Evolutionary conservation across 1,140 invertebrate genomes (phyloP).

Genomic region (Hyphantria cunea): DNA sequence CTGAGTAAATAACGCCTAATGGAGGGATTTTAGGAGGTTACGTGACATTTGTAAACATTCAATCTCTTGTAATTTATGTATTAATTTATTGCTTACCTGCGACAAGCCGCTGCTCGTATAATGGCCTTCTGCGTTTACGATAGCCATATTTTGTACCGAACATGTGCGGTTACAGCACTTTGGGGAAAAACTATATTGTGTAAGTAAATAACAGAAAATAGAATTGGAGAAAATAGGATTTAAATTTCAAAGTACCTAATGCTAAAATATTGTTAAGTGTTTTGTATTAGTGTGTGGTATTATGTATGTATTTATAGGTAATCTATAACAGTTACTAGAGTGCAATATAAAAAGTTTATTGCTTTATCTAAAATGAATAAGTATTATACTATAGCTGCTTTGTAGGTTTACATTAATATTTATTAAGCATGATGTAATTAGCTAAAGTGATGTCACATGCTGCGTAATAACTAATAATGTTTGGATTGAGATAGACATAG

Average conservation of each 20-base stretch:
- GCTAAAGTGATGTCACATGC: too few species aligned
- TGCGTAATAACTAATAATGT: too few species aligned
- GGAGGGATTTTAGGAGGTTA: conserved; percentile 63
- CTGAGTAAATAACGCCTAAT: conserved; percentile 70
- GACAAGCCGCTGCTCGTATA: conserved; percentile 24
- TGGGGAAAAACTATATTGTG: background rate
- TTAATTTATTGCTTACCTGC: conserved; percentile 40
- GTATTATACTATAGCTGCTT: too few species aligned
- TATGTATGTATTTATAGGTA: too few species aligned
- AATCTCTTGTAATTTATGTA: conserved; percentile 42
- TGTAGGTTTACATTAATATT: too few species aligned
- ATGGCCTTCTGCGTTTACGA: conserved; percentile 19
- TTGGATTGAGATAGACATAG: too few species aligned
- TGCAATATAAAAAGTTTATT: too few species aligned
- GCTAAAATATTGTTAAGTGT: background rate
- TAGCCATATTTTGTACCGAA: conserved; percentile 19
- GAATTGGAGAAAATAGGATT: background rate
- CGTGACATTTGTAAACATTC: conserved; percentile 54
- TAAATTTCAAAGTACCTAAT: background rate
- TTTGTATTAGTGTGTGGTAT: too few species aligned
- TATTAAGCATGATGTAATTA: too few species aligned
- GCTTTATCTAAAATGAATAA: too few species aligned
- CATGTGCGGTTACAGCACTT: conserved; percentile 7
- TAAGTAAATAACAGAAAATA: background rate
- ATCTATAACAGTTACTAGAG: too few species aligned